Base-by-base conservation (phyloP, 2,797 vertebrate genomes). In the Sebastes vulpes region DNA sequence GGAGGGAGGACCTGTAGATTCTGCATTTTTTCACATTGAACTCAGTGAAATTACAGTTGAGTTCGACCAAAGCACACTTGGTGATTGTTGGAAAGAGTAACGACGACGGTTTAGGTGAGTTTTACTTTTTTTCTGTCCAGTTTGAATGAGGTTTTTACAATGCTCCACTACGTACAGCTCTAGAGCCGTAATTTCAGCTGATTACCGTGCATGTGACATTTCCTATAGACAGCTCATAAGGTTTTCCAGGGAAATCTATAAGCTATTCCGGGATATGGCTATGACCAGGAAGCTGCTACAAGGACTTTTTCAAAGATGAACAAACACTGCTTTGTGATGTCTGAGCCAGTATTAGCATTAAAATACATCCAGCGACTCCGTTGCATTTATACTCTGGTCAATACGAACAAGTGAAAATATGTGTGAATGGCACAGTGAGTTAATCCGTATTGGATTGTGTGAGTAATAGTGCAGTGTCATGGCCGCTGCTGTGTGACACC, bases 401-500 rank as follows among this genome's bases (percentile, higher is more conserved):
- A 8, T 35, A 32, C 32, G 8, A 50, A 54, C 25, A 29, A 56
- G n/a, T 48, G 8, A 4, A 58, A 20, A 31, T 29, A 21, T 57
- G 28, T 4, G 5, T 63, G 26, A 75, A 53, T 58, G 69, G 31
- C 54, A 59, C 11, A n/a, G 59, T n/a, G 20, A 50, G 23, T 25
- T 29, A 16, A 67, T 64, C 6, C 14, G 4, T 23, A 32, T 16
- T 28, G 25, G 20, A 42, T 29, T 11, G 26, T 63, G 29, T 54
- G 65, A 71, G 65, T 46, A 21, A 48, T 14, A 14, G 59, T 42
- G n/a, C 6, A 35, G 57, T 54, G 6, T n/a, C 16, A 18, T 28
- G 28, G 53, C 29, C 70, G 29, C 60, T 38, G 25, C 61, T 60
- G 53, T 70, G 64, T 77, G 73, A 76, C 72, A 74, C 23, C 60